phyloP scores from a whole-genome alignment of 2,113 vertebrate genomes.

The Sclerurus mexicanus region DNA sequence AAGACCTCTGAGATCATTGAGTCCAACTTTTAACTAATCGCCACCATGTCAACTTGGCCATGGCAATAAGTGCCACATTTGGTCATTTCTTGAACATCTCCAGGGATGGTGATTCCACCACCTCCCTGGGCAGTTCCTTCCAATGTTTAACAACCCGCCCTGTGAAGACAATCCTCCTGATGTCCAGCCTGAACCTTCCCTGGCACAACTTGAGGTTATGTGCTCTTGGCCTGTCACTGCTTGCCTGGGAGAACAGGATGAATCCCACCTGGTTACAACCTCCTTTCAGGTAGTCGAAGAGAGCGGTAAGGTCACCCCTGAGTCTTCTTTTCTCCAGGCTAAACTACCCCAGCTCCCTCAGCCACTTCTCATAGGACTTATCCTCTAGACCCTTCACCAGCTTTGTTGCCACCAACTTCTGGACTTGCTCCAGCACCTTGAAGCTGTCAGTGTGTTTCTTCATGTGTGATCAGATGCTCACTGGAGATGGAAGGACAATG shows the following conservation, averaged over 20 bases:
- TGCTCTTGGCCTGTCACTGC: background rate
- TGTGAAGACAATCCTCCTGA: background rate
- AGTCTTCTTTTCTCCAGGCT: background rate
- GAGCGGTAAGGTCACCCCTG: background rate
- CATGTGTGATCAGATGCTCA: background rate
- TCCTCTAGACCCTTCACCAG: too few relatives aligned
- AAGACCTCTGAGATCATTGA: background rate
- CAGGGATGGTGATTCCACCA: too few relatives aligned
- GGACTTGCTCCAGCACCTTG: background rate
- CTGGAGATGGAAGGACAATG: background rate
- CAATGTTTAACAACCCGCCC: background rate
- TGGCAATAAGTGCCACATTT: background rate
- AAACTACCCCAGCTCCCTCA: background rate
- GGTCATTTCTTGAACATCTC: background rate
- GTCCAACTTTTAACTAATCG: background rate
- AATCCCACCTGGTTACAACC: background rate
- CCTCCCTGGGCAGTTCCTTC: background rate
- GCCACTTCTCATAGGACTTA: background rate
- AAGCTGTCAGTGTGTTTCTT: background rate
- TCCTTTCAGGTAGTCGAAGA: background rate
- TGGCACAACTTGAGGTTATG: background rate
- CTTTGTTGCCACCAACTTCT: background rate
- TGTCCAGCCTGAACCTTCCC: background rate
- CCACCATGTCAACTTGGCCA: fast-evolving
- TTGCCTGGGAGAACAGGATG: background rate